Base-by-base conservation (phyloP, 2,113 vertebrate genomes). In the Notarius lentiginosus region DNA sequence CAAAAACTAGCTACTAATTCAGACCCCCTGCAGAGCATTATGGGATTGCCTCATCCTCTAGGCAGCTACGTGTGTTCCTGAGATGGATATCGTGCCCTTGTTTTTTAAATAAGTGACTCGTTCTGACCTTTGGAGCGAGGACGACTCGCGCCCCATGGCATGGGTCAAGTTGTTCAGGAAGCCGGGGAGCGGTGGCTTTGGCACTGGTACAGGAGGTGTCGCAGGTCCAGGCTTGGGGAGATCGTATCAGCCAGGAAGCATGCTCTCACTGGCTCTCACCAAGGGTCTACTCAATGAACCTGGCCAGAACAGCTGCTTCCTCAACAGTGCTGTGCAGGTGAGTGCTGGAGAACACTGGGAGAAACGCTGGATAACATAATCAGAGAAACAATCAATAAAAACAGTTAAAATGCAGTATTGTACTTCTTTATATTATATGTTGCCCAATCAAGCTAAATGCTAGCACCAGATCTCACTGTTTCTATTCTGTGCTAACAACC, bases 271-370 rank as follows among this genome's bases (percentile, higher is more conserved):
- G 9, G 98, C 98, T 0, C 97, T 98, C 84, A 99, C 98, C 87
- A 98, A 99, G 93, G 98, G 98, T 90, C 94, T 99, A 58, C 93
- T 99, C 80, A 99, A 99, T 30, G 98, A 99, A 88, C 98, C 98
- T 0, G 98, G 98, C 20, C 98, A 99, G 91, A 99, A 99, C 91
- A 99, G 96, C 93, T 99, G 98, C 94, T 99, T 99, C 91, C 96
- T 99, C n/a, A 99, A 99, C 91, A 99, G 98, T 55, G 98, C 98
- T 51, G 97, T 99, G 86, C 98, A 99, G 98, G 98, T 99, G 90
- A 96, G 94, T 85, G 60, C 30, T 53, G 27, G 55, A 66, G 51
- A 53, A 85, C 24, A 7, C 18, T 24, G 41, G 41, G 41, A 24
- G 20, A 12, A n/a, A 14, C 17, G 22, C 41, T 75, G 41, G 20